Evolutionary conservation across 2,797 vertebrate genomes (phyloP).

Genomic region (Babyrousa celebensis): DNA sequence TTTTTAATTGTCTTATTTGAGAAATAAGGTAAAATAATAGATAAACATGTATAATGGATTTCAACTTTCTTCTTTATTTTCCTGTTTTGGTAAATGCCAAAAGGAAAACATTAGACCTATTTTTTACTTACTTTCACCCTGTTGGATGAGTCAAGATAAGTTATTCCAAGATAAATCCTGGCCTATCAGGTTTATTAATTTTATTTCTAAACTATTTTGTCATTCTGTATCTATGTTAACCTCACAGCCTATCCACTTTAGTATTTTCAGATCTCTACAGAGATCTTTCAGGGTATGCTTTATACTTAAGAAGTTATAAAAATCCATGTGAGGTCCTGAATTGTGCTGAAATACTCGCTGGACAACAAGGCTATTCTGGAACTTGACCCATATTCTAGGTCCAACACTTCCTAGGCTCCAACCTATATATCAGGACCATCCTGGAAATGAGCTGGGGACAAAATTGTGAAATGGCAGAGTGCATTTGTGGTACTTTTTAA

Average conservation of each 20-base stretch:
- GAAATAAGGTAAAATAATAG: not conserved
- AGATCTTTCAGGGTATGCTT: not conserved
- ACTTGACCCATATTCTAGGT: not conserved
- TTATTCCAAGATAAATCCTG: not conserved
- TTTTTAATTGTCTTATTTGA: constrained; percentile 60
- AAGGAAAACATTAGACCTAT: not conserved
- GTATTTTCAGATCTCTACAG: not conserved
- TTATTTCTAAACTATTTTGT: constrained; percentile 21
- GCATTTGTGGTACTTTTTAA: not conserved
- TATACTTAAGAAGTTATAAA: not conserved
- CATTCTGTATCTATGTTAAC: not conserved
- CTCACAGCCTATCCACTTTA: not conserved
- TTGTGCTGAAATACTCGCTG: not conserved
- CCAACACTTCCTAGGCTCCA: not conserved
- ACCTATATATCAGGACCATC: not conserved
- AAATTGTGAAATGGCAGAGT: not conserved
- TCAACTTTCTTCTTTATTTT: not conserved
- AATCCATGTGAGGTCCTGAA: not conserved
- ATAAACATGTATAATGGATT: not conserved
- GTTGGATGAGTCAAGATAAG: not conserved
- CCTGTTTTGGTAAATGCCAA: constrained; percentile 9
- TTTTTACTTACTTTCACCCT: constrained; percentile 21
- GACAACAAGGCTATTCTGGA: not conserved
- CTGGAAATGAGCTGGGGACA: not conserved
- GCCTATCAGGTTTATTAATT: not conserved